Base-by-base conservation (phyloP, 2,888 invertebrate species). In the Hofmannophila pseudospretella region DNA sequence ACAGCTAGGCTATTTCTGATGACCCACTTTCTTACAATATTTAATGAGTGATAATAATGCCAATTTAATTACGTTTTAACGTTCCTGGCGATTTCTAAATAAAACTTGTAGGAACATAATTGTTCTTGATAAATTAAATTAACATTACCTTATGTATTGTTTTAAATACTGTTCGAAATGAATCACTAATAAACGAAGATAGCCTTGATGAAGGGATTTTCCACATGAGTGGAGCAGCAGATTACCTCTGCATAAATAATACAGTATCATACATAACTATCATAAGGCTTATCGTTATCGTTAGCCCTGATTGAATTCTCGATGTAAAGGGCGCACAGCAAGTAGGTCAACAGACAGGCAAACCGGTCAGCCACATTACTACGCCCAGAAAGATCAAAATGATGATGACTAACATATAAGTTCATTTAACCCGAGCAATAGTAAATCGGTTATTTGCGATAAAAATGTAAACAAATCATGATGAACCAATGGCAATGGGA, bases 261-360 rank as follows among this genome's bases (percentile, higher is more conserved):
- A n/a, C n/a, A n/a, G n/a, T n/a, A n/a, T n/a, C n/a, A n/a, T n/a
- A n/a, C n/a, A n/a, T n/a, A n/a, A n/a, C n/a, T n/a, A n/a, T 2
- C 16, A 19, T 16, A 9, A 19, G 19, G 7, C 30, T 19, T 30
- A 30, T 30, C 30, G 30, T 30, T 30, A 30, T 30, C 30, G 16
- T 19, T 19, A 30, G 19, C 30, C 19, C 16, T 9, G 30, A 9
- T 30, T 30, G 4, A 16, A 16, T 9, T 7, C 19, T 9, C 8
- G n/a, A 9, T 30, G 30, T 19, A 30, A 16, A 19, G 19, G 30
- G 30, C 4, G 19, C 16, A 2, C 9, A 10, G 3, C n/a, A 9
- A 30, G 16, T 30, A 8, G 30, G 30, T 19, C 10, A 28, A 14
- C 9, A 2, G 27, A 23, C 2, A 23, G n/a, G n/a, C 23, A 23